Evolutionary conservation across 2,113 vertebrate species (phyloP).

Genomic region (Ptyas mucosa): DNA sequence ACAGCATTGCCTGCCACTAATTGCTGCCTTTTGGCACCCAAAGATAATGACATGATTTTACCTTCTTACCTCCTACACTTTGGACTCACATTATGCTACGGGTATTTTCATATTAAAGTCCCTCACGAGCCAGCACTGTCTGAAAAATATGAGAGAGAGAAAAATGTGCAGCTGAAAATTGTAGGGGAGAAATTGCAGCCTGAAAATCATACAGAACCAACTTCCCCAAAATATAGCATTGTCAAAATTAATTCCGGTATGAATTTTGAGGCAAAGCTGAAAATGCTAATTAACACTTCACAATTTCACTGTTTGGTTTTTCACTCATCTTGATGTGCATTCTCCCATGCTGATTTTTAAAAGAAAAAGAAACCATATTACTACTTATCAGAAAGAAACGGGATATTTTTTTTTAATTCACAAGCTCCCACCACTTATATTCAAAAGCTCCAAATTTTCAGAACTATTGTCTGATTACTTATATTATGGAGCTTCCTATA

Average conservation of each 20-base stretch:
- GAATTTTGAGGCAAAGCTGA: neutral
- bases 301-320: neutral
- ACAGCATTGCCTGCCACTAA: neutral
- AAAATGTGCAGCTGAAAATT: neutral
- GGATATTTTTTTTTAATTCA: neutral
- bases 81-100: neutral
- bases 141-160: neutral
- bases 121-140: neutral
- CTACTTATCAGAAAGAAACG: neutral
- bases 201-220: neutral
- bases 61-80: neutral
- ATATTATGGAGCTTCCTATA: neutral
- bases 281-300: neutral
- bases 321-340: neutral
- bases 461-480: neutral
- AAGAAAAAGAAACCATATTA: neutral
- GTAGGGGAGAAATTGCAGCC: neutral
- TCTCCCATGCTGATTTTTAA: neutral
- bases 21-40: neutral
- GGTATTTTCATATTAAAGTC: neutral
- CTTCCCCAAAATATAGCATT: neutral
- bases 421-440: neutral
- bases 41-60: neutral
- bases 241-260: neutral
- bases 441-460: neutral